phyloP scores from a whole-genome alignment of 1,140 invertebrate species.

The Linepithema humile region DNA sequence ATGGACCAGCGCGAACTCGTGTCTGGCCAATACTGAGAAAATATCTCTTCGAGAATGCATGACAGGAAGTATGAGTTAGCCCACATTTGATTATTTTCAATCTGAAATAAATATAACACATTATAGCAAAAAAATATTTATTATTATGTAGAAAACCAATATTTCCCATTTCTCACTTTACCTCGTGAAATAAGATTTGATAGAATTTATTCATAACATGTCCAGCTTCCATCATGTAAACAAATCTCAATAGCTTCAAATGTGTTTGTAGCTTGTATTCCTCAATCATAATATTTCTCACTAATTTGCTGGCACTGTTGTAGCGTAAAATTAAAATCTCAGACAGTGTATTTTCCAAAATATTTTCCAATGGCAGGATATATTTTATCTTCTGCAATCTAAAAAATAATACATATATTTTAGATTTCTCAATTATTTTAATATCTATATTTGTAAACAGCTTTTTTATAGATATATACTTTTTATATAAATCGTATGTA shows the following conservation, averaged over 20 bases:
- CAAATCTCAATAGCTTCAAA: slow-evolving; percentile 83
- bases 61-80: slow-evolving; percentile 82
- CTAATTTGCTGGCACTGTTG: slow-evolving; percentile 83
- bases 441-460: slow-evolving; percentile 1
- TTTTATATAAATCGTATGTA: slow-evolving; percentile 52
- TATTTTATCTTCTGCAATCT: slow-evolving; percentile 74
- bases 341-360: slow-evolving; percentile 81
- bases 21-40: slow-evolving; percentile 84
- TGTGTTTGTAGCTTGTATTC: slow-evolving; percentile 84
- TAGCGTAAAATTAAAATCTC: slow-evolving; percentile 82
- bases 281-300: slow-evolving; percentile 83
- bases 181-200: slow-evolving; percentile 85
- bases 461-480: slow-evolving; percentile 34
- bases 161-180: slow-evolving; percentile 65
- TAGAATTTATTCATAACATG: slow-evolving; percentile 88
- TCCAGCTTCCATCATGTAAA: slow-evolving; percentile 87
- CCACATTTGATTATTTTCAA: slow-evolving; percentile 82
- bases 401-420: slow-evolving; percentile 49
- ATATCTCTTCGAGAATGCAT: slow-evolving; percentile 84
- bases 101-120: slow-evolving; percentile 74
- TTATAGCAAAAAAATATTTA: slow-evolving; percentile 62
- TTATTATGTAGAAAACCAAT: not conserved
- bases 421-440: not conserved
- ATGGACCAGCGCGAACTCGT: slow-evolving; percentile 81
- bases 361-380: slow-evolving; percentile 78